Evolutionary conservation across 1,140 invertebrate genomes (phyloP), one percentile per base, ranked within the genome.

Genomic region (Drosophila santomea): DNA sequence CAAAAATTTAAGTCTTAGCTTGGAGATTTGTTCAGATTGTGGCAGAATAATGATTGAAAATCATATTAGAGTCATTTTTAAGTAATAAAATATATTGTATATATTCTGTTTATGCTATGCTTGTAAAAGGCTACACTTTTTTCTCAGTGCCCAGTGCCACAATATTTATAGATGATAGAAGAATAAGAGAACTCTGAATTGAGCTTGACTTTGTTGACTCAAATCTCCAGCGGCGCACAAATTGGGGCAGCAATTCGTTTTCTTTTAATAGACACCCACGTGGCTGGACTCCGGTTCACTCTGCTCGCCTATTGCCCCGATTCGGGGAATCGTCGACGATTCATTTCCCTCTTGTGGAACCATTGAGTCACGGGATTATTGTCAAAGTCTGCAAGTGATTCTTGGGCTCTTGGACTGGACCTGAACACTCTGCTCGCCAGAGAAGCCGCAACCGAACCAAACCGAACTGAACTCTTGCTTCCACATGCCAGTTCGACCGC

Each of bases 191-290:
- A 45, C 41, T 36, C 25, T 32, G 64, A 69, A 57, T 71, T 71
- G 51, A 71, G 67, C 67, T 71, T 71, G 51, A 71, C 66, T 71
- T 58, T 74, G 69, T 74, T 62, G 57, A 48, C 68, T 72, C 15
- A 36, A 45, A 72, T 61, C 50, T 73, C 69, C 68, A 74, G 69
- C 68, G 58, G 71, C 68, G 57, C 67, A 77, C 64, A 81, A 86
- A 85, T 85, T 86, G 82, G 82, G 82, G 36, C 82, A 86, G 67
- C 74, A 76, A 54, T 80, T 74, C 67, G 61, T 68, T 68, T 68
- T 66, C 61, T 58, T 84, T 84, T 60, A 84, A 79, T 83, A 75
- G 71, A 72, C 80, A 80, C 80, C 80, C 80, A 79, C 75, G 63
- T 69, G 52, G 64, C 52, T 41, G 41, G 35, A n/a, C 35, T 45